Conservation (phyloP, 2,888 invertebrate genomes). For the Smittia sp. region DNA sequence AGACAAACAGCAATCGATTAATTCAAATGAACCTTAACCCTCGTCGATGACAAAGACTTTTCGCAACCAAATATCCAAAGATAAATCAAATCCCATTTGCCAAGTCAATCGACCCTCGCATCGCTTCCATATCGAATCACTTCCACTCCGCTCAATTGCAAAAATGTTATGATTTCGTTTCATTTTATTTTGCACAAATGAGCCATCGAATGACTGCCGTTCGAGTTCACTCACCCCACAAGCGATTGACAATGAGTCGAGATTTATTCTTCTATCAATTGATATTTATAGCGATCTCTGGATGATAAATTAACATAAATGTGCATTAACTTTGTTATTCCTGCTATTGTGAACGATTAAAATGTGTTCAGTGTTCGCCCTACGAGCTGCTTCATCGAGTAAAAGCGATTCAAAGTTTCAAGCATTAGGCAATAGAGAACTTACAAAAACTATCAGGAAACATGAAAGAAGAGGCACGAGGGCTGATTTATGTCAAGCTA, state of each 20-base stretch:
- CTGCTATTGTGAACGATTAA: background rate
- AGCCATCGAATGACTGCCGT: constrained; percentile 4
- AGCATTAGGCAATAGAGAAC: no score
- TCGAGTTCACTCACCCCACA: background rate
- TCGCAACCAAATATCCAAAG: background rate
- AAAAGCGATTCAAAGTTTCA: no score
- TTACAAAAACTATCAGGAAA: no score
- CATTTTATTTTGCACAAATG: constrained; percentile 24
- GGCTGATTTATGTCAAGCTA: background rate
- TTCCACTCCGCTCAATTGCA: constrained; percentile 39
- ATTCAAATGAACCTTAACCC: constrained; percentile 39
- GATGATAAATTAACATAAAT: constrained; percentile 40
- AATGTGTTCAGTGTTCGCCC: no score
- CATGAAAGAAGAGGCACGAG: background rate
- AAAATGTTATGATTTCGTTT: constrained; percentile 38
- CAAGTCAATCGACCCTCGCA: constrained; percentile 10
- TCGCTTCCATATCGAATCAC: constrained; percentile 34
- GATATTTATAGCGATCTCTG: constrained; percentile 29
- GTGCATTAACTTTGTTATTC: constrained; percentile 40
- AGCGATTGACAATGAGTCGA: background rate
- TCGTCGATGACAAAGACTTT: constrained; percentile 11
- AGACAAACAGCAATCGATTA: constrained; percentile 40
- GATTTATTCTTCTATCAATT: constrained; percentile 33
- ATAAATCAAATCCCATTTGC: constrained; percentile 25
- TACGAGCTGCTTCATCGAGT: no score